Conservation (phyloP, 2,888 invertebrate genomes). For the Aphrophora alni region DNA sequence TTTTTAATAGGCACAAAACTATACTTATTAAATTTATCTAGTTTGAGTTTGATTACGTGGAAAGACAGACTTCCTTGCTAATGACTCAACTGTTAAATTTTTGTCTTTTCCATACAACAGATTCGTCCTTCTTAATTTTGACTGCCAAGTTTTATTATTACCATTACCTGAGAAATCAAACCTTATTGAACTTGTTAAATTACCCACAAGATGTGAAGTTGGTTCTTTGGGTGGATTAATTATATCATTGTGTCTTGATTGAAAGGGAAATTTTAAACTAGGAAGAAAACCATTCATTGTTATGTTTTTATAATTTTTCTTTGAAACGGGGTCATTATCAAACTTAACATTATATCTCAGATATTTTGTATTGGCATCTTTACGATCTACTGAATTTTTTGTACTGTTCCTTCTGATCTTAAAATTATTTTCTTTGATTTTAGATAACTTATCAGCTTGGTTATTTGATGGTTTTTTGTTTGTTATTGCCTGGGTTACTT, state of each 20-base stretch:
- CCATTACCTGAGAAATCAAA: not conserved
- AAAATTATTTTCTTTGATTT: slow-evolving; percentile 3
- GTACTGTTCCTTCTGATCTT: slow-evolving; percentile 10
- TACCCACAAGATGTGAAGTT: not conserved
- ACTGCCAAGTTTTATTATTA: not conserved
- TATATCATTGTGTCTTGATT: not conserved
- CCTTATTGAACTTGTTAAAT: not conserved
- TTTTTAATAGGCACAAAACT: too few relatives aligned
- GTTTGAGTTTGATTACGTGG: not conserved
- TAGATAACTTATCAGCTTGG: not conserved
- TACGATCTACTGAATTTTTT: slow-evolving; percentile 12
- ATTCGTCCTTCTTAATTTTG: not conserved
- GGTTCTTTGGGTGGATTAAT: not conserved
- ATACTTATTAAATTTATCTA: too few relatives aligned
- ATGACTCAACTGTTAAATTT: not conserved
- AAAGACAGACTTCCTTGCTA: not conserved
- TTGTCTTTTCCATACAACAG: not conserved
- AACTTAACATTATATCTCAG: slow-evolving; percentile 29
- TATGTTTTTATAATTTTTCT: slow-evolving; percentile 19
- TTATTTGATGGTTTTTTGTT: not conserved
- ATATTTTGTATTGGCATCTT: slow-evolving; percentile 20
- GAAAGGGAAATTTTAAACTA: slow-evolving; percentile 1
- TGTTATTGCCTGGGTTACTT: not conserved
- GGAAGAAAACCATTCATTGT: slow-evolving; percentile 20
- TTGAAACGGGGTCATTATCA: slow-evolving; percentile 14